These are phyloP conservation scores for Saccostrea glomerata DNA, from an alignment of 1,140 invertebrate species.

Conservation along the genomic window DNA sequence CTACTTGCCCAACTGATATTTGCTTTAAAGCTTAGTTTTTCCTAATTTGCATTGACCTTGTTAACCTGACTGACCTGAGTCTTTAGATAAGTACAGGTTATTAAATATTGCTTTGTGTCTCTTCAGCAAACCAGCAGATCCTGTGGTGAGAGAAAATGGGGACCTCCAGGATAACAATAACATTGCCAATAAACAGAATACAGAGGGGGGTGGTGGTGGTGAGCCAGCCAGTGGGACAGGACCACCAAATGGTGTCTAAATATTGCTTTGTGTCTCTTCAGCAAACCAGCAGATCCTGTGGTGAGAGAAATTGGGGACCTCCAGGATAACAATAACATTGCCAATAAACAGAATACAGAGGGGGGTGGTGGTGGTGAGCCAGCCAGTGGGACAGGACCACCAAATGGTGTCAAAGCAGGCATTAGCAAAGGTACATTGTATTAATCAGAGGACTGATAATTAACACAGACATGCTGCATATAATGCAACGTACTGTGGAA, in stretches of 20 bases:
- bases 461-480: too few relatives aligned
- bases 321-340: neutral
- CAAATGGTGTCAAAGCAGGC: neutral
- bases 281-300: neutral
- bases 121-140: neutral
- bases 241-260: neutral
- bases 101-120: too few relatives aligned
- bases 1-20: too few relatives aligned
- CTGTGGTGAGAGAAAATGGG: neutral
- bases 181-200: neutral
- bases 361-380: neutral
- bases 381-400: neutral
- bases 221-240: neutral
- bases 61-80: too few relatives aligned
- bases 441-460: too few relatives aligned
- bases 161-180: slow-evolving; percentile 8
- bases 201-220: neutral
- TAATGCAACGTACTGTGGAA: too few relatives aligned
- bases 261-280: neutral
- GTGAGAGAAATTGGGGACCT: neutral
- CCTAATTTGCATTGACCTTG: too few relatives aligned
- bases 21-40: too few relatives aligned
- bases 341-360: neutral
- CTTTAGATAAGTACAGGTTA: too few relatives aligned
- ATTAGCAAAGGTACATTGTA: too few relatives aligned